phyloP scores from a whole-genome alignment of 2,113 vertebrate genomes.

The Podarcis muralis region DNA sequence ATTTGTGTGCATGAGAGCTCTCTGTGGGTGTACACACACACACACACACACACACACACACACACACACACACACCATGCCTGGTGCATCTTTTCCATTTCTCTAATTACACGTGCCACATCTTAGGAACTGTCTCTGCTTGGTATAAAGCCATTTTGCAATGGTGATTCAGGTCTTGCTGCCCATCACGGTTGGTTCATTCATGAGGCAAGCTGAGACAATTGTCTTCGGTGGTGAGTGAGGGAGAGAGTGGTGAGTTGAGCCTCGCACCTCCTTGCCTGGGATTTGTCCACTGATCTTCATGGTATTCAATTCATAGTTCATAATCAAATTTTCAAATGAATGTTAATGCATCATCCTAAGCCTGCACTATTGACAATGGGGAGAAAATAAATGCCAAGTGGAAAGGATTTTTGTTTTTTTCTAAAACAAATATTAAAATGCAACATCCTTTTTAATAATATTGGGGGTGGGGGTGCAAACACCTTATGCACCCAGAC shows the following conservation, averaged over 20 bases:
- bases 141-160: background rate
- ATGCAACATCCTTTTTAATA: background rate
- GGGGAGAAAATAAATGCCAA: background rate
- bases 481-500: background rate
- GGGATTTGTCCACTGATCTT: background rate
- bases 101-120: background rate
- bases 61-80: conserved; percentile 12
- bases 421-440: background rate
- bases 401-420: background rate
- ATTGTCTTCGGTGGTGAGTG: too few species aligned
- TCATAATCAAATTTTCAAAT: background rate
- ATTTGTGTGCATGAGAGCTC: background rate
- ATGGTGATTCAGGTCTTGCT: background rate
- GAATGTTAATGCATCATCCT: background rate
- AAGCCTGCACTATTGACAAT: background rate
- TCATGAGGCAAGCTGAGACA: too few species aligned
- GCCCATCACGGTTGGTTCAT: too few species aligned
- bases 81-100: conserved; percentile 30
- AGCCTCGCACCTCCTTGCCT: too few species aligned
- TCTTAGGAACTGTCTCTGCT: conserved; percentile 35
- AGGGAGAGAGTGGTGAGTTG: too few species aligned
- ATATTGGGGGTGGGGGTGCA: background rate
- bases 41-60: conserved; percentile 29
- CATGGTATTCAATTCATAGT: background rate
- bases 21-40: background rate